Evolutionary conservation across 2,113 vertebrate genomes (phyloP), one percentile per base, ranked within the genome.

Genomic region (Pogona vitticeps): DNA sequence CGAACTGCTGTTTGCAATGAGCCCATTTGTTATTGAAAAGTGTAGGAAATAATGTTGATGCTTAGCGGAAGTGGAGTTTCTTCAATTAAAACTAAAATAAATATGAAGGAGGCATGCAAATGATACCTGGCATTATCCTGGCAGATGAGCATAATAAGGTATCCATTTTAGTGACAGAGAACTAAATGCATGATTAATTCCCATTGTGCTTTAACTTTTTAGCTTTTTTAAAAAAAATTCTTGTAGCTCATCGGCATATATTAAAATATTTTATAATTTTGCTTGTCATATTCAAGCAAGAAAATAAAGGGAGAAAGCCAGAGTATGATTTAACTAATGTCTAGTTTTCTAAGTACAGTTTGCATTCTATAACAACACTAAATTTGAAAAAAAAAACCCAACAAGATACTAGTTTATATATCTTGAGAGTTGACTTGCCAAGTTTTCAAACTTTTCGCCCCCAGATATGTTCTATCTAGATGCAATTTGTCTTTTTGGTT

Each of bases 401-500:
- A 85, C 1, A 70, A 71, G 56, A 81, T 46, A 1, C 78, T 0
- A 56, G 70, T 84, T 91, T 92, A 21, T 83, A 67, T 4, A 17
- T 38, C 14, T 82, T 56, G 1, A 7, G 84, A 86, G 91, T 75
- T 93, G 83, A 89, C 88, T 87, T n/a, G 56, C 10, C 70, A 81
- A 42, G 38, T 28, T 87, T 91, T 89, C 31, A 67, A 15, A 33
- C 42, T 21, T 88, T 89, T 90, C 78, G 1, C 78, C 91, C 82
- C 81, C 6, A 14, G 3, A n/a, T 61, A 72, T 86, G 56, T 84
- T 71, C 85, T 71, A 46, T 71, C 58, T 88, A 91, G 89, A 79
- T 9, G 84, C 81, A 88, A 31, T 1, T 81, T 91, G 79, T 68
- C 81, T 83, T 92, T 92, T 80, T 71, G 90, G 88, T 79, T 93